A percentile compares a stretch with the other conserved stretches of the same genome.
Conservation (phyloP, 2,888 invertebrate genomes). For the Ichneumoninae sp. region DNA sequence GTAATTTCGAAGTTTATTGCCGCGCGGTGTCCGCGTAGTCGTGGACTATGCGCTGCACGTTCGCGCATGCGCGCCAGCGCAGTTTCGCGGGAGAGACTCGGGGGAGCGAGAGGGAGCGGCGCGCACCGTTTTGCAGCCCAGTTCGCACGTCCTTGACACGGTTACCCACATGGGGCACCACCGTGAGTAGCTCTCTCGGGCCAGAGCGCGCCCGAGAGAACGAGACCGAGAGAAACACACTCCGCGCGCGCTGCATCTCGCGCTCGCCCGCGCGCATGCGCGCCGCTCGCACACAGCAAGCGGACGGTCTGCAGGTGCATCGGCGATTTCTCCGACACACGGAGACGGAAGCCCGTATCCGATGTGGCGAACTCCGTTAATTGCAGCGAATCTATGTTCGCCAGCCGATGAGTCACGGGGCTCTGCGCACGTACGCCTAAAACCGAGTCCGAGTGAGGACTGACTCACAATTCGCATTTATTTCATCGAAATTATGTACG, state of each 20-base stretch:
- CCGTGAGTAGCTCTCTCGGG: constrained; percentile 57
- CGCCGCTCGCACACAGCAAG: constrained; percentile 35
- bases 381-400: constrained; percentile 59
- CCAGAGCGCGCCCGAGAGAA: constrained; percentile 12
- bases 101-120: constrained; percentile 23
- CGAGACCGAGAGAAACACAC: constrained; percentile 29
- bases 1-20: constrained; percentile 33
- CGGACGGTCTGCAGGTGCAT: constrained; percentile 54
- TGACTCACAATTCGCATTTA: constrained; percentile 21
- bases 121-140: constrained; percentile 80
- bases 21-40: constrained; percentile 9
- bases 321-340: constrained; percentile 14
- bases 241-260: constrained; percentile 27
- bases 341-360: constrained; percentile 43
- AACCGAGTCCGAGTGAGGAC: constrained; percentile 10
- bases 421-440: constrained; percentile 40
- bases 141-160: constrained; percentile 85
- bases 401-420: constrained; percentile 47
- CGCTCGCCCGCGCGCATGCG: constrained; percentile 25
- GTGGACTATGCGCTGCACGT: constrained; percentile 9
- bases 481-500: constrained; percentile 4
- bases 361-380: constrained; percentile 57
- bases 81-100: constrained; percentile 40
- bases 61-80: constrained; percentile 1
- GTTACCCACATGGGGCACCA: constrained; percentile 83